Evolutionary conservation across 2,113 vertebrate genomes (phyloP), one percentile per base, ranked within the genome.

Genomic region (Oceanites oceanicus): DNA sequence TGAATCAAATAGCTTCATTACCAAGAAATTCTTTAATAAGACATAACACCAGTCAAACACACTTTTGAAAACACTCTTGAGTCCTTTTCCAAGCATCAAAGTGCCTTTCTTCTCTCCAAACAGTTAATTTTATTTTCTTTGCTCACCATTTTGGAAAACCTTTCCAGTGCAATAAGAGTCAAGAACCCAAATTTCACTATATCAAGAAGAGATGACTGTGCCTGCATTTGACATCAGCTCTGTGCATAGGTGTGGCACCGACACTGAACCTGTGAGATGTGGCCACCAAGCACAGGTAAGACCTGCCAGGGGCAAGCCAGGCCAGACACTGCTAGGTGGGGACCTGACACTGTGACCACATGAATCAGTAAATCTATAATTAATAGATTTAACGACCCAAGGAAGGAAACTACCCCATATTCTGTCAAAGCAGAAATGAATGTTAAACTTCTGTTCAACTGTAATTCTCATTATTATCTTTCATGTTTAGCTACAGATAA

Each of bases 211-310:
- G 32, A 18, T 44, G 44, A 18, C 13, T 34, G 17, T 36, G 26
- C n/a, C 55, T 66, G 32, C 32, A 49, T n/a, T 42, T 45, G 16
- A 30, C 34, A 13, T 22, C n/a, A 53, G 36, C n/a, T 73, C 36
- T 38, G 22, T 0, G 1, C 0, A 1, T 49, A 53, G 9, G 18
- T 44, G 29, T 29, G 55, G 16, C 59, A 36, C 32, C 0, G 1
- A 36, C 21, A 7, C 40, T 13, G 32, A 59, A 50, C 15, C 40
- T 34, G 36, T 40, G 44, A 74, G 42, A 68, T 16, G 38, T n/a
- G 15, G 12, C 59, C 29, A 71, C 4, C 53, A 44, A 13, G 47
- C 13, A 59, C 5, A 23, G 32, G 20, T 44, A 26, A n/a, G n/a
- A 44, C 15, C 49, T 34, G 70, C 38, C 9, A 56, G 23, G 17